Evolutionary conservation across 2,888 invertebrate genomes (phyloP), one percentile per base, ranked within the genome.

Genomic region (Autographa gamma): DNA sequence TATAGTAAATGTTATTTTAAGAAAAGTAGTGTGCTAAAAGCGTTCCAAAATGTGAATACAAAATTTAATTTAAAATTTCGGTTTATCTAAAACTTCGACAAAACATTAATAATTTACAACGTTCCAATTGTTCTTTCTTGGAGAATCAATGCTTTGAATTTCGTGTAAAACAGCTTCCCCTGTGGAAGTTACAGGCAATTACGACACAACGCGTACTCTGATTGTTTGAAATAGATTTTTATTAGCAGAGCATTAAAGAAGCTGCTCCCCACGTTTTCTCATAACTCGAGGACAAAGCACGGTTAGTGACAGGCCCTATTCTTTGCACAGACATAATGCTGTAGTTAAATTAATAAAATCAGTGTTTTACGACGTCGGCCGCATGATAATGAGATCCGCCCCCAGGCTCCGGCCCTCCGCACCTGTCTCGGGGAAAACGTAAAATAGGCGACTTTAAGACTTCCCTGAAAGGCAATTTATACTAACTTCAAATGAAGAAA

Each of bases 321-420:
- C 66, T 80, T 72, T 72, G 25, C 67, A 60, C 72, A 72, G 68
- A 80, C 79, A 85, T 58, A 77, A 73, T 71, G 74, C 74, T 70
- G 56, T 68, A 73, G 73, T 71, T 65, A 83, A 84, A 88, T 85
- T 85, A 85, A 85, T 85, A 84, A 83, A 85, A 85, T 83, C 83
- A 81, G 75, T 77, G 81, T 80, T 81, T 77, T 77, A 82, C 80
- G 71, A 78, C 81, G 71, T 38, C n/a, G 58, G 70, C 69, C 63
- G 86, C 84, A 87, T 87, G 80, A 64, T 82, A 86, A 87, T 85
- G 82, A 82, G 75, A 76, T 76, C 52, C 74, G 59, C 71, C 68
- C 78, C 75, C 69, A 65, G 52, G 62, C 65, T 63, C 58, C 59
- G 54, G 19, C 58, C 60, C 52, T 25, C 54, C 54, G 64, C 41